phyloP scores from a whole-genome alignment of 2,888 invertebrate genomes.

The Drosophila tripunctata region DNA sequence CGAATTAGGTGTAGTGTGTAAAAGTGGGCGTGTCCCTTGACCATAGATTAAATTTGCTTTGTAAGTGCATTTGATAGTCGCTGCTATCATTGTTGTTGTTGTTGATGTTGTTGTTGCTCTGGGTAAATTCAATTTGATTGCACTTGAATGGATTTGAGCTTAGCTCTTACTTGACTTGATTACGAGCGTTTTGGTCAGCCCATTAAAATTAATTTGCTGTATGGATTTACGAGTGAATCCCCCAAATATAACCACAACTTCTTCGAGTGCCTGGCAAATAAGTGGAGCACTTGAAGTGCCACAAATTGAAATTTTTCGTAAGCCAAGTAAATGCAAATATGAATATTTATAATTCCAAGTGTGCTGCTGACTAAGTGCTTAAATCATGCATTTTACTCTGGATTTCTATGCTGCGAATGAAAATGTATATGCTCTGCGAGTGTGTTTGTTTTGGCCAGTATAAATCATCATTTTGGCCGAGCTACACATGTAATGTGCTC shows the following conservation, averaged over 20 bases:
- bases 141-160: constrained; percentile 60
- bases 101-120: constrained; percentile 3
- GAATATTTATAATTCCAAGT: constrained; percentile 15
- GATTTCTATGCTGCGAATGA: constrained; percentile 51
- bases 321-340: not conserved
- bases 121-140: constrained; percentile 68
- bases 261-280: constrained; percentile 11
- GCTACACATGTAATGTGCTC: constrained; percentile 50
- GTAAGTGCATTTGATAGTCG: constrained; percentile 17
- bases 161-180: constrained; percentile 66
- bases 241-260: not conserved
- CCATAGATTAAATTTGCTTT: not conserved
- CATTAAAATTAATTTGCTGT: constrained; percentile 69
- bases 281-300: constrained; percentile 16
- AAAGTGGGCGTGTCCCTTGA: constrained; percentile 18
- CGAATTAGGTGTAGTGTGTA: constrained; percentile 22
- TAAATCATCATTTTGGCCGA: constrained; percentile 78
- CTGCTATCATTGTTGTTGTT: constrained; percentile 1
- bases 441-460: constrained; percentile 31
- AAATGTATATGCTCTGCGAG: not conserved
- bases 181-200: constrained; percentile 55
- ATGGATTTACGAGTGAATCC: constrained; percentile 46
- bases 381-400: constrained; percentile 57
- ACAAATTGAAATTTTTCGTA: constrained; percentile 19
- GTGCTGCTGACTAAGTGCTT: constrained; percentile 31